Base-by-base conservation (phyloP, 2,113 vertebrate genomes). In the Galemys pyrenaicus region DNA sequence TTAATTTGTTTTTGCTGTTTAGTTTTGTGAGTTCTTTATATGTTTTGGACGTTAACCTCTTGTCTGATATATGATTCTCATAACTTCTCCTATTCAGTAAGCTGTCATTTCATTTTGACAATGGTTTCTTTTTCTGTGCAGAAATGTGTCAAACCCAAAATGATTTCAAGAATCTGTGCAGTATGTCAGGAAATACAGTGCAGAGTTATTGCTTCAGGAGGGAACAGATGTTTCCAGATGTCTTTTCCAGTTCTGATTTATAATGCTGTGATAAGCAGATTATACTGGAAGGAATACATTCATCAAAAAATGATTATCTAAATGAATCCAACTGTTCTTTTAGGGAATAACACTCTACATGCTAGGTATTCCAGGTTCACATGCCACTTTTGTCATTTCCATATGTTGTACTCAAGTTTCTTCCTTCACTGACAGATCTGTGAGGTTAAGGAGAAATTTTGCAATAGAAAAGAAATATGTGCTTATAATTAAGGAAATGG, bases 171-270 rank as follows among this genome's bases (percentile, higher is more conserved):
- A 77, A 6, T 67, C 67, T 92, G 15, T 19, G 11, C 65, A 41
- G 30, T 74, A 28, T 81, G 41, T 82, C 28, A 68, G 65, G 54
- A 95, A 89, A 79, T 56, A 80, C 13, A 32, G 9, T 28, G 62
- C 35, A 26, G 8, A 80, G 35, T 68, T 94, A 70, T 71, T 93
- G 39, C 26, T 91, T 73, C 2, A 12, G 92, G 93, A 75, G 30
- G 78, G 32, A 16, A 44, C 91, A 92, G 81, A 77, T 79, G 62
- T 96, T 88, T 93, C 79, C 70, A 77, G 78, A 89, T 92, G 44
- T 84, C 54, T 92, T 92, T 95, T 86, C 35, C 54, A 95, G 46
- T 74, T 73, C 44, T 91, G 65, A 62, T 62, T 88, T 80, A 62
- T 79, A 87, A 79, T 20, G 68, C 44, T 9, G 20, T 35, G 37